Evolutionary conservation across 1,140 invertebrate species (phyloP).

Genomic region (Solen grandis): DNA sequence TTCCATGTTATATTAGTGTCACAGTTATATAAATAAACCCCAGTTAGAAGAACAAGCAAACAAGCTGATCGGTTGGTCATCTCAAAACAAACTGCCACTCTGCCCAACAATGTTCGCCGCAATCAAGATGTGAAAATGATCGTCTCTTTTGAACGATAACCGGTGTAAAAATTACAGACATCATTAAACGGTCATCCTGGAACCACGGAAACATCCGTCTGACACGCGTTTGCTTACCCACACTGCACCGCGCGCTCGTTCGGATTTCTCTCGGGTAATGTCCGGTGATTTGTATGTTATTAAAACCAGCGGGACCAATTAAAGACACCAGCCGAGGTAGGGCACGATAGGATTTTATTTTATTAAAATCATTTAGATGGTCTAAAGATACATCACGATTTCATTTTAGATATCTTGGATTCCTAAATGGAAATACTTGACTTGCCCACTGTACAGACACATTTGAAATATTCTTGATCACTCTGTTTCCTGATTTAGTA

Average conservation of each 20-base stretch:
- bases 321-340: not conserved
- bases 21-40: not conserved
- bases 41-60: not conserved
- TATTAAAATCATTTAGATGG: no score
- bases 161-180: slow-evolving; percentile 33
- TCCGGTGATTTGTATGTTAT: slow-evolving; percentile 28
- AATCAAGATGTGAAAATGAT: not conserved
- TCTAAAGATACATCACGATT: no score
- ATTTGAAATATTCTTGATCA: no score
- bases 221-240: slow-evolving; percentile 44
- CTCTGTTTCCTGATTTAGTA: no score
- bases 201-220: slow-evolving; percentile 10
- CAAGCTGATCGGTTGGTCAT: not conserved
- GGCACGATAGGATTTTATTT: not conserved
- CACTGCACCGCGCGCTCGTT: slow-evolving; percentile 6
- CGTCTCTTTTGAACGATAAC: not conserved
- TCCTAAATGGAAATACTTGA: no score
- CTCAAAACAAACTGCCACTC: not conserved
- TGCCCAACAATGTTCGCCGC: not conserved
- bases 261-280: slow-evolving; percentile 12
- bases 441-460: no score
- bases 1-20: not conserved
- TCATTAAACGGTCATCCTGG: slow-evolving; percentile 41
- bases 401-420: no score
- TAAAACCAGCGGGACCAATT: slow-evolving; percentile 20